These are phyloP conservation scores for Spinibarbus caldwelli DNA, from an alignment of 2,797 vertebrate species.

Conservation along the genomic window DNA sequence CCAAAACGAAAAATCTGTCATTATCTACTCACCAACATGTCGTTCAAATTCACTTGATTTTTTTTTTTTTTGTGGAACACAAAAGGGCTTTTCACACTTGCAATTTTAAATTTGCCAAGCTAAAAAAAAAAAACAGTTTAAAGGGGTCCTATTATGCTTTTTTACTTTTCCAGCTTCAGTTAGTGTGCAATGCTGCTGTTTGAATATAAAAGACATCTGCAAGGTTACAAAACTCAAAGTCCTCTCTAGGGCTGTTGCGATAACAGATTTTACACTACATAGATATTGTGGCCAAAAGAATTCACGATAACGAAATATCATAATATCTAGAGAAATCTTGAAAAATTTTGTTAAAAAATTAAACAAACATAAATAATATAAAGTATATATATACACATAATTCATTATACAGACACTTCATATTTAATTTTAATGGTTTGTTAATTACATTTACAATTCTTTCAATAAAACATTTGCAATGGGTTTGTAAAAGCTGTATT, in stretches of 20 bases:
- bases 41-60: not conserved
- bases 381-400: too few relatives aligned
- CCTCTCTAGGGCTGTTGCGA: not conserved
- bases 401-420: too few relatives aligned
- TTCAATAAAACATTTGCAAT: too few relatives aligned
- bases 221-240: not conserved
- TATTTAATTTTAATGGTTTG: too few relatives aligned
- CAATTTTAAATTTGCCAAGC: not conserved
- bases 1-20: slow-evolving; percentile 9
- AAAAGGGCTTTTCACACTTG: slow-evolving; percentile 6
- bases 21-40: not conserved
- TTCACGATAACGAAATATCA: not conserved
- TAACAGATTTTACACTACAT: not conserved
- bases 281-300: not conserved
- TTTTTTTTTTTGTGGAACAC: not conserved
- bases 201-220: not conserved
- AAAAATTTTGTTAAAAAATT: too few relatives aligned
- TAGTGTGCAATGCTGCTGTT: not conserved
- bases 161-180: not conserved
- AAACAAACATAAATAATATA: too few relatives aligned
- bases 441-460: too few relatives aligned
- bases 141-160: not conserved
- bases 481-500: too few relatives aligned
- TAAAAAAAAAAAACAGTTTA: not conserved
- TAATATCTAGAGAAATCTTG: not conserved